Conservation (phyloP, 1,140 invertebrate genomes). For the Drosophila nebulosa region DNA sequence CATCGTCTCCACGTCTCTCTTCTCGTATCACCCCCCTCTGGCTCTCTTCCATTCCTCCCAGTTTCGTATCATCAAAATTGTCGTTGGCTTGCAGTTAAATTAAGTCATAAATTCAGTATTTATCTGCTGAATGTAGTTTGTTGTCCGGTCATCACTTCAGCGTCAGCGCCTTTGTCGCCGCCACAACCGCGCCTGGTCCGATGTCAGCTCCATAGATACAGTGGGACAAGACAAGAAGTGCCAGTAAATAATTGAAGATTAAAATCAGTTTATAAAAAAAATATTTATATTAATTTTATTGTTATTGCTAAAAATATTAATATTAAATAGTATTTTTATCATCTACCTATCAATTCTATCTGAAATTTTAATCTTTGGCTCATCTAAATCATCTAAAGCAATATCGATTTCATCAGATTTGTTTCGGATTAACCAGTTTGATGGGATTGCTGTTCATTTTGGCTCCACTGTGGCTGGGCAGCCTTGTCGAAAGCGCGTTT, state of each 20-base stretch:
- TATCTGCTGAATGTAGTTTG: conserved; percentile 80
- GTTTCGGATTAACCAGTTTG: no score
- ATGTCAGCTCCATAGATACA: conserved; percentile 25
- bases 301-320: no score
- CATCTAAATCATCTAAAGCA: no score
- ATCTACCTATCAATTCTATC: no score
- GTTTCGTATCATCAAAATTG: conserved; percentile 70
- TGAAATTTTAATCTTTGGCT: no score
- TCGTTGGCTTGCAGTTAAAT: conserved; percentile 80
- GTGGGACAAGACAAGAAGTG: conserved; percentile 7
- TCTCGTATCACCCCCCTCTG: background rate
- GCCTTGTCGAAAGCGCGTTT: conserved; percentile 37
- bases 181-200: conserved; percentile 29
- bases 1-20: no score
- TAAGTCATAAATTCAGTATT: conserved; percentile 81
- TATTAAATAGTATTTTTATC: no score
- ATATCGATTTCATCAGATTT: no score
- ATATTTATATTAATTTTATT: no score
- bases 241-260: no score
- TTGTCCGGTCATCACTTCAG: conserved; percentile 80
- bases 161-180: conserved; percentile 70
- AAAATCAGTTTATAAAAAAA: no score
- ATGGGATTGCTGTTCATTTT: no score
- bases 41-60: conserved; percentile 1
- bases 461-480: conserved; percentile 14